Evolutionary conservation across 2,797 vertebrate species (phyloP).

Genomic region (Epinephelus coioides): DNA sequence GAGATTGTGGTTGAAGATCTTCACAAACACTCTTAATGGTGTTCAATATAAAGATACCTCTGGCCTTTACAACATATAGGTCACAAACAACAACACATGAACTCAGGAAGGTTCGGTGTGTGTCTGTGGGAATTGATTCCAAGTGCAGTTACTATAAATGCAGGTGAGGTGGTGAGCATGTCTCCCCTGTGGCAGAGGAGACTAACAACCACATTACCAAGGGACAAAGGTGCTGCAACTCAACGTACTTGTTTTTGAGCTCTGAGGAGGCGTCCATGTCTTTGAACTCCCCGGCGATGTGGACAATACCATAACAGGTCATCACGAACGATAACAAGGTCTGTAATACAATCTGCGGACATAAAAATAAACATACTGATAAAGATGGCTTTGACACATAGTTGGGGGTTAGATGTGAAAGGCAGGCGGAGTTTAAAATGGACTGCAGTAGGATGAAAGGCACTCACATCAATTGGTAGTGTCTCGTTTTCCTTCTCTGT

Average conservation of each 20-base stretch:
- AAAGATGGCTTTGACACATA: accelerated
- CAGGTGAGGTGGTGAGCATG: background rate
- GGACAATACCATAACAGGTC: constrained; percentile 97
- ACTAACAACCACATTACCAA: constrained; percentile 36
- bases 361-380: background rate
- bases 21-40: background rate
- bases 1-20: background rate
- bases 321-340: constrained; percentile 96
- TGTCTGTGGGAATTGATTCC: constrained; percentile 2
- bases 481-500: constrained; percentile 98
- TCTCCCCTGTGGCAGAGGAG: constrained; percentile 30
- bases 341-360: constrained; percentile 94
- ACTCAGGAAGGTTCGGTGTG: background rate
- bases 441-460: background rate
- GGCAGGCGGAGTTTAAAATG: accelerated
- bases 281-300: constrained; percentile 98
- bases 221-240: constrained; percentile 12
- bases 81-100: background rate
- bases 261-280: constrained; percentile 99
- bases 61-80: background rate
- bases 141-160: constrained; percentile 8
- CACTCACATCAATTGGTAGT: constrained; percentile 96
- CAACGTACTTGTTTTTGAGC: constrained; percentile 96
- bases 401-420: background rate
- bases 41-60: background rate